Evolutionary conservation across 2,888 invertebrate species (phyloP).

Genomic region (Schizaphis graminum): DNA sequence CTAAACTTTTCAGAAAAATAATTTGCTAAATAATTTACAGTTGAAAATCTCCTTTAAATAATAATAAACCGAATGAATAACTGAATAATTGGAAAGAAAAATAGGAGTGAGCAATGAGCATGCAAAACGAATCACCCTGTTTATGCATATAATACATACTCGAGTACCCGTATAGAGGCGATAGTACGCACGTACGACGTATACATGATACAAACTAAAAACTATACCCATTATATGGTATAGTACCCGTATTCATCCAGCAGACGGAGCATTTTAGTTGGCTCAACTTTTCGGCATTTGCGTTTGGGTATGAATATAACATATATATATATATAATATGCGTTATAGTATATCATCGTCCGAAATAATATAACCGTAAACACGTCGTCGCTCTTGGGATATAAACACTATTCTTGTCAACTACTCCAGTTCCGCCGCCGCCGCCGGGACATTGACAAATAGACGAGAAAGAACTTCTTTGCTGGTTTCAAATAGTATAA

Average conservation of each 20-base stretch:
- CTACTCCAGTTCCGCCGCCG: not conserved
- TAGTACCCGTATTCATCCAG: not conserved
- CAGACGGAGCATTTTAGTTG: not conserved
- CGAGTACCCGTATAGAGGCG: not conserved
- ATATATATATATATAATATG: not conserved
- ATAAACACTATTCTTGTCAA: not conserved
- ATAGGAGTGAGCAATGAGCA: not conserved
- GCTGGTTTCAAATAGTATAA: not conserved
- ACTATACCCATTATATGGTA: not conserved
- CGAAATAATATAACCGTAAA: constrained; percentile 12
- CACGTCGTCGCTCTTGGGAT: constrained; percentile 1
- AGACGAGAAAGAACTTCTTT: constrained; percentile 28
- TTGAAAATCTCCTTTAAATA: not conserved
- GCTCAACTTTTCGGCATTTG: not conserved
- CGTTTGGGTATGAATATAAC: not conserved
- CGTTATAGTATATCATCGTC: not conserved
- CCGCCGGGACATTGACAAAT: constrained; percentile 35
- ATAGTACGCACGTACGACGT: not conserved
- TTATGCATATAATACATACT: not conserved
- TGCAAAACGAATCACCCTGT: not conserved
- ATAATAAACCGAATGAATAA: too few species aligned
- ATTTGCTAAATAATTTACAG: not conserved
- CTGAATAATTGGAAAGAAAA: not conserved
- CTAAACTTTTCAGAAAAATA: not conserved
- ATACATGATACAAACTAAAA: not conserved